Percentiles rank a stretch among this genome's conserved stretches.
Evolutionary conservation across 2,888 invertebrate species (phyloP).

Genomic region (Macaria liturata): DNA sequence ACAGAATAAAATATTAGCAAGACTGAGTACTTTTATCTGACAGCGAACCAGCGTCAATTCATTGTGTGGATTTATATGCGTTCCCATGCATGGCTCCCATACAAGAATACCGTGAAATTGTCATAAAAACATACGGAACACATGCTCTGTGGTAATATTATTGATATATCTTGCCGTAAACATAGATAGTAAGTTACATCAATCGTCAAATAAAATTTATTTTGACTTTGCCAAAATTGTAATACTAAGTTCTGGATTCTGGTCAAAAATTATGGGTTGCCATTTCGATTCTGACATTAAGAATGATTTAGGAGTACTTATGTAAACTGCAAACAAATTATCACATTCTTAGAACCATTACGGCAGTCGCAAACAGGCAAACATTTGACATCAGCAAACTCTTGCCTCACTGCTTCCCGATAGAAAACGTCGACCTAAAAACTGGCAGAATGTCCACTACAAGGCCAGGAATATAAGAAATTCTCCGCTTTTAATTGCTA

Average conservation of each 20-base stretch:
- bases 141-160: slow-evolving; percentile 1
- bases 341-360: slow-evolving; percentile 10
- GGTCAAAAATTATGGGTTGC: too few species aligned
- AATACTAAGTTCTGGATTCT: too few species aligned
- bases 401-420: slow-evolving; percentile 9
- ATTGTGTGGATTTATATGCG: slow-evolving; percentile 22
- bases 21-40: slow-evolving; percentile 2
- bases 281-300: too few species aligned
- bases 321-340: not conserved
- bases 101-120: slow-evolving; percentile 24
- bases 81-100: slow-evolving; percentile 33
- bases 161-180: not conserved
- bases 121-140: slow-evolving; percentile 30
- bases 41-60: slow-evolving; percentile 5
- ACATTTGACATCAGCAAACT: slow-evolving; percentile 14
- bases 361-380: slow-evolving; percentile 15
- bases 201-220: too few species aligned
- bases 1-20: too few species aligned
- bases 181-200: too few species aligned
- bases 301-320: too few species aligned
- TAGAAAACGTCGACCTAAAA: slow-evolving; percentile 13
- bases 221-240: too few species aligned
- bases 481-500: slow-evolving; percentile 4
- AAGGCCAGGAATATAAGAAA: slow-evolving; percentile 1
- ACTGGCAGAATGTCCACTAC: slow-evolving; percentile 10